Evolutionary conservation across 2,888 invertebrate species (phyloP).

Genomic region (Spilosoma lubricipeda): DNA sequence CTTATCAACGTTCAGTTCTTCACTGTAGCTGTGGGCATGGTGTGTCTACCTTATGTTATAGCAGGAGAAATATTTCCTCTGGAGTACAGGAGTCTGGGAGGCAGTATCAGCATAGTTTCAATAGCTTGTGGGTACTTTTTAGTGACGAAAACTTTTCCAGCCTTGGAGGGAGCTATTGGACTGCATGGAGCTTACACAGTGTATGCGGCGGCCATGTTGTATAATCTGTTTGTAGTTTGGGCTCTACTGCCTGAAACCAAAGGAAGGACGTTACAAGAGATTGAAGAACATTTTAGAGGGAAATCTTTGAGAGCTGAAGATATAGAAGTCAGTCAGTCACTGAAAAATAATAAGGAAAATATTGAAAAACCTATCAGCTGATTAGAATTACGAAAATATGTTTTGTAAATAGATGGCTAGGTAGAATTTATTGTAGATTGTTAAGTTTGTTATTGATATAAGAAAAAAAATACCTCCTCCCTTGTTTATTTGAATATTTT

Average conservation of each 20-base stretch:
- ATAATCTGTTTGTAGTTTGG: constrained; percentile 80
- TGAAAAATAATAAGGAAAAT: constrained; percentile 43
- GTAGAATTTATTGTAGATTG: neutral
- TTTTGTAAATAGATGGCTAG: constrained; percentile 5
- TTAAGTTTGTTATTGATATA: neutral
- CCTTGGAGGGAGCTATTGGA: constrained; percentile 77
- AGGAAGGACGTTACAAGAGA: constrained; percentile 87
- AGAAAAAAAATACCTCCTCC: neutral
- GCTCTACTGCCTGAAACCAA: constrained; percentile 88
- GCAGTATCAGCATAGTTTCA: constrained; percentile 85
- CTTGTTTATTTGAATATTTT: too few species aligned
- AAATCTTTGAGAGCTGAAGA: constrained; percentile 51
- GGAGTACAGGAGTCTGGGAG: constrained; percentile 85
- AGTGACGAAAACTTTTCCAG: constrained; percentile 86
- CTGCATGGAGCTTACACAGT: constrained; percentile 82
- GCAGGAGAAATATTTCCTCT: constrained; percentile 89
- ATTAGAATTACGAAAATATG: neutral
- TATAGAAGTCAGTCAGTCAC: constrained; percentile 37
- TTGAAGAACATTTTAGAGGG: constrained; percentile 84
- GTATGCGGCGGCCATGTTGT: constrained; percentile 81
- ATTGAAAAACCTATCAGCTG: constrained; percentile 26
- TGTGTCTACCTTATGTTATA: constrained; percentile 88
- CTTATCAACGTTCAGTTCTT: constrained; percentile 81
- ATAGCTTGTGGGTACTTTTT: constrained; percentile 85
- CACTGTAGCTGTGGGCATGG: constrained; percentile 83